A percentile compares a stretch with the other conserved stretches of the same genome.
phyloP scores from a whole-genome alignment of 2,888 invertebrate genomes.

The Chloroclystis v-ata region DNA sequence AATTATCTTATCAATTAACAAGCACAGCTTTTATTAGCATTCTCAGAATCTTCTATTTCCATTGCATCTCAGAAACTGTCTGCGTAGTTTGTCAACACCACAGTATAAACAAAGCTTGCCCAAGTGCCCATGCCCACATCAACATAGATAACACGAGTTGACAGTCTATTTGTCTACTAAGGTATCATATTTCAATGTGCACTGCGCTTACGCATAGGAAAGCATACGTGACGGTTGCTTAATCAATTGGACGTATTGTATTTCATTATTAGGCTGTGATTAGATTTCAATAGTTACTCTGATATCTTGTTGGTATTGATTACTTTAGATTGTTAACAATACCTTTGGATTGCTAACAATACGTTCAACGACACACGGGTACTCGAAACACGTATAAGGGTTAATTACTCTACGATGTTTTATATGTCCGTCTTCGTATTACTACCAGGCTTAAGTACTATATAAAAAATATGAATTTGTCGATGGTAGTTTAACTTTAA shows the following conservation, averaged over 20 bases:
- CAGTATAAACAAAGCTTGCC: constrained; percentile 12
- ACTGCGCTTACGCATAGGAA: constrained; percentile 17
- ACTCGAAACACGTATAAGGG: too few species aligned
- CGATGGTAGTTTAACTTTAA: too few species aligned
- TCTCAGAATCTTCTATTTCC: not conserved
- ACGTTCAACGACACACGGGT: too few species aligned
- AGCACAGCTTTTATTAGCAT: not conserved
- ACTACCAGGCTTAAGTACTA: too few species aligned
- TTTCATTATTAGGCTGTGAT: constrained; percentile 2
- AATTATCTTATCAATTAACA: not conserved
- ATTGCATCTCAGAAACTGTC: not conserved
- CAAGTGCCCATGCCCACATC: constrained; percentile 22
- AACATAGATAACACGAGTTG: constrained; percentile 16
- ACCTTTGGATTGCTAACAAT: too few species aligned
- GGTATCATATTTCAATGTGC: constrained; percentile 10
- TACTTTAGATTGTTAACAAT: too few species aligned
- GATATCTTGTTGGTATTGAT: not conserved
- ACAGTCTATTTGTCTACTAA: constrained; percentile 8
- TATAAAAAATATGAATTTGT: too few species aligned
- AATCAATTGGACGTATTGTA: constrained; percentile 13
- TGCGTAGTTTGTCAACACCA: constrained; percentile 19
- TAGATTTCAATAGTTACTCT: not conserved
- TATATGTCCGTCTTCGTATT: too few species aligned
- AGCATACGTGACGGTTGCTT: constrained; percentile 9
- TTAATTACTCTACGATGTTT: too few species aligned